Percentiles rank a stretch among this genome's conserved stretches.
These are phyloP conservation scores for Siderastrea siderea DNA, from an alignment of 92 coral and sea anemone genomes.

Conservation along the genomic window DNA sequence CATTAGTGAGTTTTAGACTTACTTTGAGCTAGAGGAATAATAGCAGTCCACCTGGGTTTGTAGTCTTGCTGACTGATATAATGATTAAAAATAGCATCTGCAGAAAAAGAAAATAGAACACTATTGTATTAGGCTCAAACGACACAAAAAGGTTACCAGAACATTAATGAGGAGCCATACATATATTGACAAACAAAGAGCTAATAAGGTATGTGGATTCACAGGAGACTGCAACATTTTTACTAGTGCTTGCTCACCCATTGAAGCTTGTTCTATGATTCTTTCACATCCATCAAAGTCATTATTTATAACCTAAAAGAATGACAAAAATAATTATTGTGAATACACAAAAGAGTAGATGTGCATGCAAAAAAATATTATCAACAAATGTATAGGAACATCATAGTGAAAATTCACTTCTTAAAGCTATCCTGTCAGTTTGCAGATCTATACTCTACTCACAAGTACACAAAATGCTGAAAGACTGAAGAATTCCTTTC, in stretches of 20 bases:
- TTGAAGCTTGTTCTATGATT: conserved; percentile 87
- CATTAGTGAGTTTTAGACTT: neutral
- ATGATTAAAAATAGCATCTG: conserved; percentile 89
- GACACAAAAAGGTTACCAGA: neutral
- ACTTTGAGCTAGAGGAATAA: conserved; percentile 76
- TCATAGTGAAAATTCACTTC: no score
- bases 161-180: no score
- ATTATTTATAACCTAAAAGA: conserved; percentile 74
- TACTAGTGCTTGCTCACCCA: conserved; percentile 53
- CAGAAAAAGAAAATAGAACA: neutral
- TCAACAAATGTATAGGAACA: no score
- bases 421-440: no score
- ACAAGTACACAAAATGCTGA: no score
- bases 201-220: neutral
- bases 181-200: neutral
- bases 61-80: conserved; percentile 89
- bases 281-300: conserved; percentile 92
- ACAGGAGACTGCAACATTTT: neutral
- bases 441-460: no score
- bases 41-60: conserved; percentile 94
- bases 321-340: neutral
- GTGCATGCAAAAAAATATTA: no score
- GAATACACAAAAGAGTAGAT: no score
- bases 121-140: neutral
- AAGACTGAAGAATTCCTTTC: no score